Percentiles rank a stretch among this genome's conserved stretches.
These are phyloP conservation scores for Eriocheir sinensis DNA, from an alignment of 1,140 invertebrate species.

Conservation along the genomic window DNA sequence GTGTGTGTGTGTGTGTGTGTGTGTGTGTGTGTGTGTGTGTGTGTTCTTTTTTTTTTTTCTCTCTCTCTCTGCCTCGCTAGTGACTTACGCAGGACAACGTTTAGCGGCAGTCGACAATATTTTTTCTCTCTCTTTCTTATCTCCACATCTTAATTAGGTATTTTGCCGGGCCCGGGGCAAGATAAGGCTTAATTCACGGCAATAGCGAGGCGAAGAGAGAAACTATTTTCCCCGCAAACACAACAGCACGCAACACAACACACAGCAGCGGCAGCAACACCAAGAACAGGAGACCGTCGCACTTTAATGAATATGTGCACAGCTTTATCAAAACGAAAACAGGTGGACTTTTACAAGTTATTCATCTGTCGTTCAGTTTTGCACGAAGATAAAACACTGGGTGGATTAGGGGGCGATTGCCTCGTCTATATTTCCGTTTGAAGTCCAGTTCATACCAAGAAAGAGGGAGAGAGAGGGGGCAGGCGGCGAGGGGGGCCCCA, in stretches of 20 bases:
- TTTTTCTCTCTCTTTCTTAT: background rate
- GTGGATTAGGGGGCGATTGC: background rate
- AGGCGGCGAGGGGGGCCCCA: no score
- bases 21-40: no score
- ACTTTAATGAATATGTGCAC: background rate
- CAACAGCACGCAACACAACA: no score
- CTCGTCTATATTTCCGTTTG: slow-evolving; percentile 12
- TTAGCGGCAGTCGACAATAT: slow-evolving; percentile 9
- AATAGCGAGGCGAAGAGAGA: background rate
- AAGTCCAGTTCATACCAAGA: slow-evolving; percentile 15
- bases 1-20: no score
- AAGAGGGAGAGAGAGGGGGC: background rate
- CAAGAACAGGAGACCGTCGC: no score
- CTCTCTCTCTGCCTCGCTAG: background rate
- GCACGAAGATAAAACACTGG: background rate
- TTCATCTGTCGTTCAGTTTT: slow-evolving; percentile 3
- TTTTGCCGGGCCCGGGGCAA: background rate
- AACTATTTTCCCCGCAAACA: background rate
- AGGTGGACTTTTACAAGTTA: background rate
- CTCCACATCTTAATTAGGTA: background rate
- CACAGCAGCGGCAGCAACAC: no score
- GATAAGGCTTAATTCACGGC: background rate
- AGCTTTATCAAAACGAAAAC: slow-evolving; percentile 1
- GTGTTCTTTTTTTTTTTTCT: no score
- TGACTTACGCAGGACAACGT: background rate